These are phyloP conservation scores for Peromyscus nudipes DNA, from an alignment of 2,797 vertebrate genomes.

Conservation along the genomic window DNA sequence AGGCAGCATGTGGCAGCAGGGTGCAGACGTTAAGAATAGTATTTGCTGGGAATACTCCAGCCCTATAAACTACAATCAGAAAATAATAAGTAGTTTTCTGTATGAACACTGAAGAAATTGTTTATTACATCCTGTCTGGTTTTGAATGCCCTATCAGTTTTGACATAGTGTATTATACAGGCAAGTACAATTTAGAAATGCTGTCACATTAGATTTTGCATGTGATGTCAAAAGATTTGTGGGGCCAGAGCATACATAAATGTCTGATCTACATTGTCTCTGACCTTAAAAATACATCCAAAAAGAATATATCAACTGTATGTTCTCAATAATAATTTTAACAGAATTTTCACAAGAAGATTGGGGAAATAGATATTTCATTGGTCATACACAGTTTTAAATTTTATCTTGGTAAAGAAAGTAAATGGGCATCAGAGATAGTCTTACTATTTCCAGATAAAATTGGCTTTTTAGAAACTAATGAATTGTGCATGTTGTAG, in stretches of 20 bases:
- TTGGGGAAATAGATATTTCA: slow-evolving; percentile 47
- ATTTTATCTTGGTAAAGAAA: not conserved
- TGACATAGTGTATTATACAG: not conserved
- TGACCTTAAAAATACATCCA: slow-evolving; percentile 65
- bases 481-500: not conserved
- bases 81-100: slow-evolving; percentile 64
- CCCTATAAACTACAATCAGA: slow-evolving; percentile 60
- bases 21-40: slow-evolving; percentile 53
- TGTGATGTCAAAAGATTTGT: slow-evolving; percentile 37
- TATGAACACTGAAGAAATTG: slow-evolving; percentile 64
- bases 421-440: slow-evolving; percentile 21
- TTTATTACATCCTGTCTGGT: slow-evolving; percentile 62
- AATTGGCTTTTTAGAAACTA: not conserved
- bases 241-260: slow-evolving; percentile 47
- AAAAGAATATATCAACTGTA: slow-evolving; percentile 62
- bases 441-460: slow-evolving; percentile 46
- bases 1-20: slow-evolving; percentile 47
- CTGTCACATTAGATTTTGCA: slow-evolving; percentile 55
- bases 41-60: slow-evolving; percentile 43
- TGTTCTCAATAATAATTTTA: slow-evolving; percentile 58
- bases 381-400: slow-evolving; percentile 64
- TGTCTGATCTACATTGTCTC: slow-evolving; percentile 24
- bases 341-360: slow-evolving; percentile 54
- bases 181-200: slow-evolving; percentile 67
- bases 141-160: slow-evolving; percentile 61